Evolutionary conservation across 2,113 vertebrate species (phyloP), one percentile per base, ranked within the genome.

Genomic region (Gavia stellata): DNA sequence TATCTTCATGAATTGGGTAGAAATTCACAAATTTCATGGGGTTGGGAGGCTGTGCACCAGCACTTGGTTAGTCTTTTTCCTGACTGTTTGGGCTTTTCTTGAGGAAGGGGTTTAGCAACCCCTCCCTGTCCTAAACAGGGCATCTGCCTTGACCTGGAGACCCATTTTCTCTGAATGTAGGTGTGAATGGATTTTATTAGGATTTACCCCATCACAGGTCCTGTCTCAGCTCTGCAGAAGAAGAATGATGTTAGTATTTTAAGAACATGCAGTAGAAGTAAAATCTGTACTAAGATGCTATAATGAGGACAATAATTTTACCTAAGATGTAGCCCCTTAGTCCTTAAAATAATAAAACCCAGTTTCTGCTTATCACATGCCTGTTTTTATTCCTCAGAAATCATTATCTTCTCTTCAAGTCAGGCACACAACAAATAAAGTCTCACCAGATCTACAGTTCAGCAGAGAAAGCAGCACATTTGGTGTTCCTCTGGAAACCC

Each of bases 401-500:
- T 97, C 97, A 2, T 73, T 92, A 19, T 97, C 97, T 65, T 96
- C 97, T 49, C 2, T 97, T 84, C 73, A 70, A 92, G 92, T 97
- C 75, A 96, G 77, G 49, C 92, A 93, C 10, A 65, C 71, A 23
- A 87, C 45, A 81, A 97, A 92, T 71, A 96, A 95, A 93, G 78
- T 98, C 50, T 89, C 88, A 36, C 97, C 97, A 58, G 59, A 68
- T 20, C 62, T 34, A 24, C 65, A 74, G 31, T 52, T 80, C 40
- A 74, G 49, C 7, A 31, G 63, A 50, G 95, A 81, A 71, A 36
- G 24, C 31, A 77, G 7, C 47, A 91, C 92, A 3, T 99, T 98
- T 94, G 98, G 98, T 29, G 97, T 98, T 82, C 80, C 97, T 72
- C 92, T 99, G 72, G 97, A 98, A 81, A 95, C 18, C 15, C 96